phyloP scores from a whole-genome alignment of 92 coral and sea anemone species.

The Epizoanthus rinbou region DNA sequence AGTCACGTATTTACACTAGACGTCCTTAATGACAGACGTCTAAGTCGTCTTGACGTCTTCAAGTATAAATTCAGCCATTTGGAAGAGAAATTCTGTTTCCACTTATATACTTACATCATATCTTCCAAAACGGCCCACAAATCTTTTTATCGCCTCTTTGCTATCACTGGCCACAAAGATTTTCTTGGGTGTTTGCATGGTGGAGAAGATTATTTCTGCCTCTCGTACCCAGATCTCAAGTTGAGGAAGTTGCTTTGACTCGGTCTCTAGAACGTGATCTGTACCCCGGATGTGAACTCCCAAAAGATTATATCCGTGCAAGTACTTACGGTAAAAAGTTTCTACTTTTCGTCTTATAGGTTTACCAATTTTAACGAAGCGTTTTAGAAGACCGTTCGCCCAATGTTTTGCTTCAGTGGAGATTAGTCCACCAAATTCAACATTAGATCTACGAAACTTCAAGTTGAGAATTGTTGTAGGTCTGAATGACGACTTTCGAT shows the following conservation, averaged over 20 bases:
- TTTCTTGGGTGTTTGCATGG: not conserved
- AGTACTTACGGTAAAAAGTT: not conserved
- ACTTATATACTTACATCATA: no score
- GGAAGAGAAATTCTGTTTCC: no score
- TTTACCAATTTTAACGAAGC: not conserved
- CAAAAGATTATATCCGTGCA: not conserved
- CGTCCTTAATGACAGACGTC: no score
- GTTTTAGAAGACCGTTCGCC: not conserved
- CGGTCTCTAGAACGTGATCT: slow-evolving; percentile 1
- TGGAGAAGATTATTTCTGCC: not conserved
- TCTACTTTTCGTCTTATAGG: no score
- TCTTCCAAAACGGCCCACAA: not conserved
- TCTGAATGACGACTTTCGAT: not conserved
- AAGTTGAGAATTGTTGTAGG: not conserved
- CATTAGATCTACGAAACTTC: not conserved
- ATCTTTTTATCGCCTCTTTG: not conserved
- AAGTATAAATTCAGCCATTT: no score
- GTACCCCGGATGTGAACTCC: slow-evolving; percentile 19
- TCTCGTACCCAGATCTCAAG: slow-evolving; percentile 1
- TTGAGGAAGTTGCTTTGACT: not conserved
- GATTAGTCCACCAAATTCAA: not conserved
- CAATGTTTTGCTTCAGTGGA: not conserved
- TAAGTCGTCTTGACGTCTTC: no score
- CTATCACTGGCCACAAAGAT: slow-evolving; percentile 1
- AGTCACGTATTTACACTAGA: no score